These are phyloP conservation scores for Drosophila kurseongensis DNA, from an alignment of 1,140 invertebrate species.

Conservation along the genomic window DNA sequence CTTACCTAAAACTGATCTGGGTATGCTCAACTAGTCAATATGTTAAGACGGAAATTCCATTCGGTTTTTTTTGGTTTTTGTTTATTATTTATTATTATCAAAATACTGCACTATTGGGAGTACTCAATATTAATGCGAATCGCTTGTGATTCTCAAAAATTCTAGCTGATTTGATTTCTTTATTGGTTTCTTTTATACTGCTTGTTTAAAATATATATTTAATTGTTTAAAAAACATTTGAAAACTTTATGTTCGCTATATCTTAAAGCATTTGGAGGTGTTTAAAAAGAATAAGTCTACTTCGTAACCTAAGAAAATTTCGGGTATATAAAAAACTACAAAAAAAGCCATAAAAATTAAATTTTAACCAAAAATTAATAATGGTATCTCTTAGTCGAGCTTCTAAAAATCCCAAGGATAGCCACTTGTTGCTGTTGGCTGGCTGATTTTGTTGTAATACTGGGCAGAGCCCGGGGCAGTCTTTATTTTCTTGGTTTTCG, in stretches of 20 bases:
- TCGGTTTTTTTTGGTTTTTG: too few species aligned
- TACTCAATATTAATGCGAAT: constrained; percentile 1
- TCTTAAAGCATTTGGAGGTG: too few species aligned
- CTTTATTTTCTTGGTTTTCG: constrained; percentile 38
- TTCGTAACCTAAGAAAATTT: too few species aligned
- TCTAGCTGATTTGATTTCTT: too few species aligned
- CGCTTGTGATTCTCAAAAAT: background rate
- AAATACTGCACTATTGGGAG: background rate
- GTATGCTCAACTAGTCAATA: background rate
- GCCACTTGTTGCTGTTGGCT: constrained; percentile 21
- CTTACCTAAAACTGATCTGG: background rate
- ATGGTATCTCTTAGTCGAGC: background rate
- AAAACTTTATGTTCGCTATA: too few species aligned
- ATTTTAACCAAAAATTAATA: too few species aligned
- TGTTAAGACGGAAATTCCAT: background rate
- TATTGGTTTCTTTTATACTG: too few species aligned
- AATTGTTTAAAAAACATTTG: too few species aligned
- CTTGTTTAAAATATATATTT: too few species aligned
- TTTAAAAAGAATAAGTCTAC: too few species aligned
- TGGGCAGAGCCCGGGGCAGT: constrained; percentile 52
- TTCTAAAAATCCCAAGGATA: background rate
- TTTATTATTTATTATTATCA: background rate
- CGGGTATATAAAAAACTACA: too few species aligned
- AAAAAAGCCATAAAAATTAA: too few species aligned
- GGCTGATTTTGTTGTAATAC: constrained; percentile 41